Base-by-base conservation (phyloP, 2,888 invertebrate genomes). In the Chaetoderma sp. region DNA sequence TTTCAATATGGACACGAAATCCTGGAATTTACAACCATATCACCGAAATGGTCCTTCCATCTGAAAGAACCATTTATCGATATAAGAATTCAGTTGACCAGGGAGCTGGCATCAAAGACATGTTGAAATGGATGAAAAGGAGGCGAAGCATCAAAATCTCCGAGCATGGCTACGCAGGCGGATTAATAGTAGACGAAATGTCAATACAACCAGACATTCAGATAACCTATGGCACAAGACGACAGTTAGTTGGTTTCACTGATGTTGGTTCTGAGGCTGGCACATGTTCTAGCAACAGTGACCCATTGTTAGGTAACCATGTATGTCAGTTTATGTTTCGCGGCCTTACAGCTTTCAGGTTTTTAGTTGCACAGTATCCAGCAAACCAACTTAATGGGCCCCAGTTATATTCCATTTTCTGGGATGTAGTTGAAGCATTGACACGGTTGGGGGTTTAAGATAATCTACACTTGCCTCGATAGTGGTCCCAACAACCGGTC, bases 191-290 rank as follows among this genome's bases (percentile, higher is more conserved):
- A 10, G 71, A 71, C 63, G 70, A 73, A 55, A 72, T 74, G 72
- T 65, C 68, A 4, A 74, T 74, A 18, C 67, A 74, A 39, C 62
- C 62, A 27, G 68, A 74, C 47, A 23, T 71, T n/a, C 70, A 73
- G 39, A n/a, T n/a, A n/a, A n/a, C n/a, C n/a, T 36, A 36, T 36
- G 39, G 39, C 39, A 36, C 10, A 36, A n/a, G n/a, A 10, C 39
- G 39, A 13, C 10, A 36, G 10, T 36, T 36, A 36, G 39, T 36
- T n/a, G 39, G 39, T 36, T 36, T 36, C 39, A 36, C 39, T 36
- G 39, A 36, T 36, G 39, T 36, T 36, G 39, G 39, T 10, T 36
- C 39, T 36, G 39, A 36, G n/a, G 39, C 39, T n/a, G n/a, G 39
- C n/a, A n/a, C 10, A n/a, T 36, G 39, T 36, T 36, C 39, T n/a